A percentile compares a stretch with the other conserved stretches of the same genome.
These are phyloP conservation scores for Brachyptera risi DNA, from an alignment of 2,888 invertebrate species.

Conservation along the genomic window DNA sequence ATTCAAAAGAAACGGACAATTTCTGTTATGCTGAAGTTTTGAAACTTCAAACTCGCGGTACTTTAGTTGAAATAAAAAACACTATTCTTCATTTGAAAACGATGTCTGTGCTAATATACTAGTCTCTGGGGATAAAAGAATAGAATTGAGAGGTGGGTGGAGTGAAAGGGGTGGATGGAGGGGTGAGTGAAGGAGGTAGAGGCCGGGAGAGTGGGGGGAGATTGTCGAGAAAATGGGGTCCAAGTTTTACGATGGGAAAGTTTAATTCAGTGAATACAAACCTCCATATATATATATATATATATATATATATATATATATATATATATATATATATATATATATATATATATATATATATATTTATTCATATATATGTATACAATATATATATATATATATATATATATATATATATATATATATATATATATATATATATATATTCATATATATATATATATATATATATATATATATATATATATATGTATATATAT, in stretches of 20 bases:
- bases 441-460: neutral
- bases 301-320: neutral
- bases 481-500: slow-evolving; percentile 5
- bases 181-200: no score
- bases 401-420: slow-evolving; percentile 4
- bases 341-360: slow-evolving; percentile 15
- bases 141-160: slow-evolving; percentile 5
- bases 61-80: slow-evolving; percentile 18
- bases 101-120: slow-evolving; percentile 28
- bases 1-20: neutral
- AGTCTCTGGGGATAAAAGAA: slow-evolving; percentile 15
- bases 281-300: neutral
- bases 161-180: neutral
- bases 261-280: slow-evolving; percentile 1
- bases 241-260: slow-evolving; percentile 16
- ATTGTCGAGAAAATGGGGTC: slow-evolving; percentile 10
- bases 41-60: slow-evolving; percentile 10
- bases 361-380: slow-evolving; percentile 6
- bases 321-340: slow-evolving; percentile 10
- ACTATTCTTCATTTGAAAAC: slow-evolving; percentile 22
- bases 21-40: slow-evolving; percentile 6
- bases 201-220: no score
- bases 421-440: slow-evolving; percentile 9
- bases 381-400: slow-evolving; percentile 3
- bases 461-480: slow-evolving; percentile 3